Evolutionary conservation across 92 coral and sea anemone genomes (phyloP), one percentile per base, ranked within the genome.

Genomic region (Phymanthus crucifer): DNA sequence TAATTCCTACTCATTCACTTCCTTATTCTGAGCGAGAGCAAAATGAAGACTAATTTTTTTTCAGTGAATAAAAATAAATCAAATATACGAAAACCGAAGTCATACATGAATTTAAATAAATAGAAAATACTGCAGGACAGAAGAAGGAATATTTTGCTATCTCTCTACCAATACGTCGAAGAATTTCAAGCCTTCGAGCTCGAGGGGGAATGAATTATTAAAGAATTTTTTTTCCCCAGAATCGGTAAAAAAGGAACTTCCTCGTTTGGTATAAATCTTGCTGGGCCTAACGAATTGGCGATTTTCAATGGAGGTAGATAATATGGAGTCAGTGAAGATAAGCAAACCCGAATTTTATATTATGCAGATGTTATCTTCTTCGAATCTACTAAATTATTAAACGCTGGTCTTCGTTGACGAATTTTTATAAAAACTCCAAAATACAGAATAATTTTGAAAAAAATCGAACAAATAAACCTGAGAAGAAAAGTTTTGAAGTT

Each of bases 301-400:
- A 61, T 27, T n/a, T 61, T 27, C 1, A 61, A 61, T 29, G 13
- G 34, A 61, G 34, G 17, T 61, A 26, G 68, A 27, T 16, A 61
- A 61, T 61, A 34, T 61, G 29, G 64, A 43, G 57, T 78, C 56
- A 67, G 52, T 24, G 26, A 27, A 33, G 19, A 66, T 78, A 43
- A 77, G 31, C 65, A 50, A 40, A 56, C 14, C 48, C n/a, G n/a
- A n/a, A 70, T 78, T 65, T 66, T 36, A 58, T 40, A 45, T 40
- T 78, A 27, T 61, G 83, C 72, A 66, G 72, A 45, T 78, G 32
- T 61, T 43, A 67, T 78, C 82, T 78, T 35, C 72, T 66, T 11
- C 34, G 29, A 66, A 73, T 38, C 74, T 66, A 64, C 65, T 78
- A 38, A 66, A 78, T 72, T 71, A 71, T 40, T 50, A 35, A 78